Percentiles rank a stretch among this genome's conserved stretches.
Evolutionary conservation across 2,888 invertebrate genomes (phyloP).

Genomic region (Volucella inanis): DNA sequence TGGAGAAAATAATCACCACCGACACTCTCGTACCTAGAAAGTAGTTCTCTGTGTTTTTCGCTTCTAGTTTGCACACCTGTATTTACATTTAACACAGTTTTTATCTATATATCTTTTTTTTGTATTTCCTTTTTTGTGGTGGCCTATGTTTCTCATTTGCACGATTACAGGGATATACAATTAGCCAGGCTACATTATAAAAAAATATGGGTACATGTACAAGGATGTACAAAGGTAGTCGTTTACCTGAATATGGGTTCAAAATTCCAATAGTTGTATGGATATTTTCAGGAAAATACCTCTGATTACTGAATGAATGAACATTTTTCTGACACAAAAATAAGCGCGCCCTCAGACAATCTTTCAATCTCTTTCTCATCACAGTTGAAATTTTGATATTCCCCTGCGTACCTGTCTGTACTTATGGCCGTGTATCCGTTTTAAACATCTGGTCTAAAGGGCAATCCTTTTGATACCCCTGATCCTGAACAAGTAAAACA

Average conservation of each 20-base stretch:
- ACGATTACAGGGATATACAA: constrained; percentile 43
- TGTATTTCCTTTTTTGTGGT: background rate
- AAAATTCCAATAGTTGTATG: constrained; percentile 38
- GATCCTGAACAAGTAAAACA: constrained; percentile 4
- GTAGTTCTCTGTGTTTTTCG: constrained; percentile 7
- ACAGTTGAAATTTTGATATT: constrained; percentile 3
- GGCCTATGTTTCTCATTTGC: constrained; percentile 3
- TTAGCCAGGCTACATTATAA: constrained; percentile 23
- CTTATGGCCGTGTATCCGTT: background rate
- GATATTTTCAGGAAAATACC: constrained; percentile 25
- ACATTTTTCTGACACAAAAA: background rate
- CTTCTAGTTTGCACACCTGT: constrained; percentile 70
- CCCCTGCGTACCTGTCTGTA: background rate
- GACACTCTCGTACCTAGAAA: constrained; percentile 2
- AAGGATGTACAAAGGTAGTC: no score
- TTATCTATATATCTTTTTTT: constrained; percentile 45
- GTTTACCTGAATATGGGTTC: constrained; percentile 1
- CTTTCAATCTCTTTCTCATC: constrained; percentile 7
- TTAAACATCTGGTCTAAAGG: constrained; percentile 45
- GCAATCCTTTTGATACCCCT: constrained; percentile 50
- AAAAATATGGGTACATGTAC: no score
- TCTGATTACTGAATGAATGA: constrained; percentile 56
- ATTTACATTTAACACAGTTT: constrained; percentile 63
- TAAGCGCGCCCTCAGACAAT: constrained; percentile 7
- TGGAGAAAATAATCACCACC: background rate